A percentile compares a stretch with the other conserved stretches of the same genome.
Evolutionary conservation across 2,113 vertebrate species (phyloP).

Genomic region (Harpagus bidentatus): DNA sequence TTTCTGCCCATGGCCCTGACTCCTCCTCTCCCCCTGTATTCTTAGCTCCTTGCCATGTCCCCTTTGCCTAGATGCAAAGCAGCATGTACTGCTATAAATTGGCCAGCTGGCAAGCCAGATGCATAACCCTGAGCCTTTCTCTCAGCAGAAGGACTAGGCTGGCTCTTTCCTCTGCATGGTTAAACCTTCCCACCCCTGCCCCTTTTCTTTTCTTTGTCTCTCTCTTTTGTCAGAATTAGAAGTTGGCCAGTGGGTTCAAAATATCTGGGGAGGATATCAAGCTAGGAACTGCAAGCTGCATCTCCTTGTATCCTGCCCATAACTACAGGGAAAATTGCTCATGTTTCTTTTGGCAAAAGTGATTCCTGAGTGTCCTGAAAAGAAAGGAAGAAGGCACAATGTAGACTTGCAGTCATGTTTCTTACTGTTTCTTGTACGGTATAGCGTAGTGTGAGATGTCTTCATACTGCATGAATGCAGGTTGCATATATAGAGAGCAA

Average conservation of each 20-base stretch:
- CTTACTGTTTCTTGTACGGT: not conserved
- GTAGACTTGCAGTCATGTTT: not conserved
- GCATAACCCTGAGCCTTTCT: not conserved
- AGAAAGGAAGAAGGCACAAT: not conserved
- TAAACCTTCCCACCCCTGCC: not conserved
- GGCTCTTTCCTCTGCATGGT: not conserved
- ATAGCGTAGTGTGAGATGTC: not conserved
- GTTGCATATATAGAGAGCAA: rapidly evolving
- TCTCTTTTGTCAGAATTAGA: not conserved
- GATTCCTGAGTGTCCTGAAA: not conserved
- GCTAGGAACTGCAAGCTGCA: not conserved
- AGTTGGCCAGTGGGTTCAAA: not conserved
- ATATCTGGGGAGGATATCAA: not conserved
- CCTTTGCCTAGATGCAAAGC: not conserved
- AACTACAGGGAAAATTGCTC: not conserved
- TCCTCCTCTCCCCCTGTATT: not conserved
- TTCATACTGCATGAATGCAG: rapidly evolving
- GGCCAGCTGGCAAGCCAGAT: not conserved
- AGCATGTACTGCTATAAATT: not conserved
- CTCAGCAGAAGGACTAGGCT: not conserved
- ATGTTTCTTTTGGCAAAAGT: not conserved
- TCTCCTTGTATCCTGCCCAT: not conserved
- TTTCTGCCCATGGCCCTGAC: not conserved
- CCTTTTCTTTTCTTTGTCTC: too few species aligned
- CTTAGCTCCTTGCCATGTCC: not conserved